Evolutionary conservation across 2,888 invertebrate genomes (phyloP).

Genomic region (Invenusta paracnida): DNA sequence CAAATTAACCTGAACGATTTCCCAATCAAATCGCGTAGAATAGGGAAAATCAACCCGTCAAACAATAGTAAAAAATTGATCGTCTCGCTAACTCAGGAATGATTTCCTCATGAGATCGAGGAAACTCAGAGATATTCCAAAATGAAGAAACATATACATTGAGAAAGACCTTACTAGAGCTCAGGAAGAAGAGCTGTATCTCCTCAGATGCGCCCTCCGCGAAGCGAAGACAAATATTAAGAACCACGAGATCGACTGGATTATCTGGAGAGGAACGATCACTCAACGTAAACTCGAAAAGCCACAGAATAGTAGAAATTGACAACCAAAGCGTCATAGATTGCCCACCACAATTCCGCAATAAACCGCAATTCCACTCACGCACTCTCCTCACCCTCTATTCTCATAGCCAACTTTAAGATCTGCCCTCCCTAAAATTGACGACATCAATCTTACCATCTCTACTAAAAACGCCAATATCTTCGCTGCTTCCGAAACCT

Average conservation of each 20-base stretch:
- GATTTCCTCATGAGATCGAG: conserved; percentile 9
- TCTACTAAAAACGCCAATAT: conserved; percentile 14
- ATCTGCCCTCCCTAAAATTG: conserved; percentile 18
- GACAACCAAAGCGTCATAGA: not conserved
- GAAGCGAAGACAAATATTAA: conserved; percentile 25
- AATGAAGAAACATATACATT: conserved; percentile 4
- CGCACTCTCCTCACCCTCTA: conserved; percentile 3
- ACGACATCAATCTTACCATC: conserved; percentile 15
- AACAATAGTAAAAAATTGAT: conserved; percentile 20
- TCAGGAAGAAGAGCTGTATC: conserved; percentile 5
- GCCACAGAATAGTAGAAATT: conserved; percentile 15
- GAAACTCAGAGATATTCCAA: conserved; percentile 5
- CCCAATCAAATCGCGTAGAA: conserved; percentile 2
- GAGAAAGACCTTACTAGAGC: conserved; percentile 14
- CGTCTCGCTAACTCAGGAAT: conserved; percentile 23
- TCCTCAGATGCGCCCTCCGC: conserved; percentile 23
- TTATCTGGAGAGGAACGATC: conserved; percentile 18
- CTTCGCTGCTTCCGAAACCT: conserved; percentile 26
- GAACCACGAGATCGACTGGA: conserved; percentile 15
- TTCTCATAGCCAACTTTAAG: not conserved
- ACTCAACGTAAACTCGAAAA: conserved; percentile 13
- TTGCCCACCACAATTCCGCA: not conserved
- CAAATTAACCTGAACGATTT: conserved; percentile 22
- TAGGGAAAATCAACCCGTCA: conserved; percentile 11
- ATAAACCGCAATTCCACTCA: conserved; percentile 12